Evolutionary conservation across 2,888 invertebrate genomes (phyloP).

Genomic region (Metallyticus violacea): DNA sequence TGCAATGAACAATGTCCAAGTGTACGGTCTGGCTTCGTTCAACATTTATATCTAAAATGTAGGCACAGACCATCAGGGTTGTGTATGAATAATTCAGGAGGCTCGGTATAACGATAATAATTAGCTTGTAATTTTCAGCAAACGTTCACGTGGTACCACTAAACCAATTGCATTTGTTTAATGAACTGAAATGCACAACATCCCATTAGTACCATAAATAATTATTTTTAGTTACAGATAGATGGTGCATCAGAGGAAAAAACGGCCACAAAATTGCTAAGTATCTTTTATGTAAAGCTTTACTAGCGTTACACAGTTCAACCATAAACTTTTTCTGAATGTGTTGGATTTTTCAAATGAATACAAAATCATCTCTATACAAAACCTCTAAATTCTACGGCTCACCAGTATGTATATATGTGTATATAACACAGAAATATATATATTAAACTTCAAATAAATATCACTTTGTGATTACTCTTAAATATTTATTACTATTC

Average conservation of each 20-base stretch:
- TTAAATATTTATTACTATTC: no score
- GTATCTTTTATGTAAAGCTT: background rate
- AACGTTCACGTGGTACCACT: background rate
- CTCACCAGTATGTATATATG: no score
- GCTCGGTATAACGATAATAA: background rate
- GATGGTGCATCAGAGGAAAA: background rate
- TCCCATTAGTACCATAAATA: background rate
- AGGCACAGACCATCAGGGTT: background rate
- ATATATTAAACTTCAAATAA: no score
- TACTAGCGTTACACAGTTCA: background rate
- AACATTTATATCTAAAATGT: background rate
- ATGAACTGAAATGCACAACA: background rate
- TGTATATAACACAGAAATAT: no score
- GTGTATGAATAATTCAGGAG: background rate
- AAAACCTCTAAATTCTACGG: no score
- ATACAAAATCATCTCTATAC: no score
- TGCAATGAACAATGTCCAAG: background rate
- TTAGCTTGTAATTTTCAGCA: background rate
- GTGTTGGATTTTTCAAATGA: no score
- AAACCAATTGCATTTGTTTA: background rate
- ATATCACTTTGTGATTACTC: no score
- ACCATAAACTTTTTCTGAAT: background rate
- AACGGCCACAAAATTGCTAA: background rate
- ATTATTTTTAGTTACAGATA: background rate
- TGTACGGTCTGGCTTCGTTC: background rate